Base-by-base conservation (phyloP, 2,888 invertebrate genomes). In the Dicycla oo region DNA sequence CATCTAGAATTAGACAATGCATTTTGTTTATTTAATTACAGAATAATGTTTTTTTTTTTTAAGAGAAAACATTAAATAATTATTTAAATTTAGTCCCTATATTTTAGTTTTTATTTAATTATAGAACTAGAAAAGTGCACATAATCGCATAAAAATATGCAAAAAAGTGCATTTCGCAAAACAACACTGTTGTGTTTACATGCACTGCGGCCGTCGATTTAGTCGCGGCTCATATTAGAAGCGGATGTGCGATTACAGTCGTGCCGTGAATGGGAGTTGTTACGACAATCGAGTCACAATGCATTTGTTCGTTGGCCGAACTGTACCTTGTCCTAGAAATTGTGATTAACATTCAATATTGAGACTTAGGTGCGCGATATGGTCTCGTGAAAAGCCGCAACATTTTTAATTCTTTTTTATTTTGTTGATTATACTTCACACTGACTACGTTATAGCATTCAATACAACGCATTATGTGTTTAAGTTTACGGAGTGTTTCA, bases 221-320 rank as follows among this genome's bases (percentile, higher is more conserved):
- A 45, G 64, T 58, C 65, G 53, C 45, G 5, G 26, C 43, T 58
- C 57, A 43, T 63, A 70, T 65, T 34, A 73, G 47, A 66, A 70
- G 63, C 83, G 85, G 85, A 84, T 79, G 75, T 60, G 26, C 61
- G 74, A 78, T 81, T 70, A 84, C 63, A 76, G 76, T 77, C 82
- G 84, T 51, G 34, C 30, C 20, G 72, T 84, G 86, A 86, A 84
- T 84, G 71, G 85, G 51, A 57, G 62, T 84, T 82, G 60, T 86
- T 84, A 72, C 43, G 66, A 71, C 77, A 84, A 80, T 82, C 82
- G 34, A 64, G 57, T 69, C 69, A 78, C 70, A 75, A 75, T 78
- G 77, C 73, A 72, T 68, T 77, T 75, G 73, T 73, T 47, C 75
- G 65, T 54, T 64, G 73, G 53, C 56, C 72, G 75, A 70, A 68